phyloP scores from a whole-genome alignment of 2,888 invertebrate species.

The Tridacna gigas region DNA sequence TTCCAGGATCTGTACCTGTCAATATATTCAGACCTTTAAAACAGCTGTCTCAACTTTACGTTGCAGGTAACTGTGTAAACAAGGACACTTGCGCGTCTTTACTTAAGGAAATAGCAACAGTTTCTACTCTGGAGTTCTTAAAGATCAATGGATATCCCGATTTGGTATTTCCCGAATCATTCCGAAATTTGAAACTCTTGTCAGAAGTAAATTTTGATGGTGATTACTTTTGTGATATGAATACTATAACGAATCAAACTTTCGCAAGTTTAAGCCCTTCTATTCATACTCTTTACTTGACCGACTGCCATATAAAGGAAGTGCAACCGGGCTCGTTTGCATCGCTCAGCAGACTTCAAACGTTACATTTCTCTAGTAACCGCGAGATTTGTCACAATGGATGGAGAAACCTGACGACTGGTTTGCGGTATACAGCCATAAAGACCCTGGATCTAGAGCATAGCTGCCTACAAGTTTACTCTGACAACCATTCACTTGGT shows the following conservation, averaged over 20 bases:
- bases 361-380: slow-evolving; percentile 8
- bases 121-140: background rate
- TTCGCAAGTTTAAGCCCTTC: background rate
- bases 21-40: background rate
- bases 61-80: background rate
- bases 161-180: background rate
- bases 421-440: slow-evolving; percentile 4
- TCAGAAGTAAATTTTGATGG: background rate
- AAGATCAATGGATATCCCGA: background rate
- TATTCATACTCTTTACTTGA: background rate
- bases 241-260: slow-evolving; percentile 2
- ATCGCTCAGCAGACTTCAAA: background rate
- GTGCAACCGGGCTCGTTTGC: background rate
- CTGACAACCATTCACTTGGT: background rate
- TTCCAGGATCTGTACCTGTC: background rate
- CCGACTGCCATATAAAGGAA: slow-evolving; percentile 6
- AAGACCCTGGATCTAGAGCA: background rate
- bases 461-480: background rate
- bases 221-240: background rate
- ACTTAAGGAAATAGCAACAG: background rate
- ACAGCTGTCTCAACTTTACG: background rate
- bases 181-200: background rate
- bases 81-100: background rate
- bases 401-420: slow-evolving; percentile 5
- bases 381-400: slow-evolving; percentile 7